Evolutionary conservation across 2,797 vertebrate species (phyloP), one percentile per base, ranked within the genome.

Genomic region (Fundulus diaphanus): DNA sequence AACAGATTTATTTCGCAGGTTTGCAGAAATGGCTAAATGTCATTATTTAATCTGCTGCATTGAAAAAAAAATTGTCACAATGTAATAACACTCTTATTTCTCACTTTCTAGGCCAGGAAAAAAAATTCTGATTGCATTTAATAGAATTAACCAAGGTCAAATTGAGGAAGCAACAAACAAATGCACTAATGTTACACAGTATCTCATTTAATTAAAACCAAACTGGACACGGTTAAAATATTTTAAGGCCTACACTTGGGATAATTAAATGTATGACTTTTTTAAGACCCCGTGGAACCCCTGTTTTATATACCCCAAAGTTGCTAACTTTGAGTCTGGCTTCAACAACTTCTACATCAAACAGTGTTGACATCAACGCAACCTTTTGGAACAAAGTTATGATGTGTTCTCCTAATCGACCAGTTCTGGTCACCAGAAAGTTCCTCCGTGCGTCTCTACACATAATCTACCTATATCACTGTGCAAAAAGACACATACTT

Each of bases 401-500:
- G 49, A 51, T 22, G 5, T 51, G 20, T 22, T 51, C 49, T 51
- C 49, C 22, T 2, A 65, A 37, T 65, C 22, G n/a, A 65, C 22
- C 61, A 65, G 35, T 65, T 65, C 61, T 65, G 20, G 44, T 46
- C 11, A 46, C 44, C 44, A 46, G 9, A 24, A 37, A 9, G 6
- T 4, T 65, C 24, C 9, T 40, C 16, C 2, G 8, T 40, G 31
- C 29, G 20, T 61, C 57, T 61, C 57, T 46, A 12, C 22, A 22
- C 49, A 1, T 80, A 72, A 73, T 76, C 57, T 22, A 81, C 46
- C 76, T 68, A 73, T 51, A 49, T 77, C 83, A 81, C 87, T 2
- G 76, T 91, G 90, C 22, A 74, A 91, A 92, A 82, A 85, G 86
- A 48, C 82, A 82, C 69, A 61, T 70, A 74, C 83, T 83, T 78